These are phyloP conservation scores for Tragelaphus imberbis DNA, from an alignment of 2,113 vertebrate genomes.

Conservation along the genomic window DNA sequence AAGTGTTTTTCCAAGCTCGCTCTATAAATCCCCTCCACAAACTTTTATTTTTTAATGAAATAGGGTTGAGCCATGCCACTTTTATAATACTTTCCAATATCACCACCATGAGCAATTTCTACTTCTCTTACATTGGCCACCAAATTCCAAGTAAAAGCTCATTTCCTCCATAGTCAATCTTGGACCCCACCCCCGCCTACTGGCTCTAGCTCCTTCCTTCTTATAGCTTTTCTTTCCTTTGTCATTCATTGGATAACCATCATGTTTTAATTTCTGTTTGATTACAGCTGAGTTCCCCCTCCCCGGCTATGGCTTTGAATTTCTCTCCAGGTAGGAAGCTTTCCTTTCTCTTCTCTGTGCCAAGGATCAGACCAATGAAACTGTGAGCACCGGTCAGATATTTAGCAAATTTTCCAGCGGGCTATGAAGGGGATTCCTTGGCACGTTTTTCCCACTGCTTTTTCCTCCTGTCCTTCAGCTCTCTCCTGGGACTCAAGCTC, in stretches of 20 bases:
- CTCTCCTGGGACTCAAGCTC: too few species aligned
- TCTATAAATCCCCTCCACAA: neutral
- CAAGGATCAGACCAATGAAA: too few species aligned
- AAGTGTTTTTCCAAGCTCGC: neutral
- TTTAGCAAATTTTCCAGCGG: too few species aligned
- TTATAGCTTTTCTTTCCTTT: neutral
- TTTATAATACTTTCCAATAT: neutral
- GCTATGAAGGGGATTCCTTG: too few species aligned
- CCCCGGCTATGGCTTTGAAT: neutral
- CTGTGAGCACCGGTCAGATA: too few species aligned
- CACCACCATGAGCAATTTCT: neutral
- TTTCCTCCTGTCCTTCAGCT: too few species aligned
- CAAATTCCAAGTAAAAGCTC: neutral
- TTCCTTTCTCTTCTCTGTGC: too few species aligned
- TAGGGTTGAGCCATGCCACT: neutral
- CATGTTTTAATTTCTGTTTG: neutral
- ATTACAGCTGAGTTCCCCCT: neutral
- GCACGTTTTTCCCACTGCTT: too few species aligned
- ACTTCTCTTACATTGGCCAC: neutral
- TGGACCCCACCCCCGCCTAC: neutral
- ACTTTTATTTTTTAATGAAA: neutral
- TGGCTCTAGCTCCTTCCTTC: neutral
- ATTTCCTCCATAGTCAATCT: neutral
- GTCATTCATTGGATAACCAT: neutral
- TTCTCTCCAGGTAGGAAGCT: neutral